These are phyloP conservation scores for Scaptomyza hsui DNA, from an alignment of 1,140 invertebrate species.

Conservation along the genomic window DNA sequence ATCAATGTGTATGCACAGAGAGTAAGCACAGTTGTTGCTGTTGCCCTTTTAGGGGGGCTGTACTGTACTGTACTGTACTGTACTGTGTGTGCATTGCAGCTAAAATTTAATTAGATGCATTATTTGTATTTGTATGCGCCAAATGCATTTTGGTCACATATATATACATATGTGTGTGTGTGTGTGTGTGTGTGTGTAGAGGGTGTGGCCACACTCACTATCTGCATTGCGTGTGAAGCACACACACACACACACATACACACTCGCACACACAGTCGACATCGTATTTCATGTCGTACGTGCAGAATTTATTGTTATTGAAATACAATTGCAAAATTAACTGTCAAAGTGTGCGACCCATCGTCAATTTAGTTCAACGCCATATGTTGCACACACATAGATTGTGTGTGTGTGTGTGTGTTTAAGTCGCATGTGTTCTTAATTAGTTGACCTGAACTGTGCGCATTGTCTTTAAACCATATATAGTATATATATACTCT, in stretches of 20 bases:
- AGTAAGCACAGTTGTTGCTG: conserved; percentile 45
- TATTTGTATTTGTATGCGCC: conserved; percentile 64
- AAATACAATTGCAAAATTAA: conserved; percentile 84
- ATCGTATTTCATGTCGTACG: conserved; percentile 67
- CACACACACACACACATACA: conserved; percentile 14
- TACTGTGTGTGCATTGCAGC: conserved; percentile 52
- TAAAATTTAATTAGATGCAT: conserved; percentile 80
- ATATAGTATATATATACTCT: not conserved
- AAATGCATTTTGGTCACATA: conserved; percentile 50
- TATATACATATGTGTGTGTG: not conserved
- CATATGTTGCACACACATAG: conserved; percentile 53
- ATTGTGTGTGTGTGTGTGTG: not conserved
- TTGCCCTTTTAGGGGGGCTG: conserved; percentile 5
- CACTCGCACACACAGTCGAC: conserved; percentile 17
- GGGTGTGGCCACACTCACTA: conserved; percentile 33
- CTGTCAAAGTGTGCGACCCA: conserved; percentile 82
- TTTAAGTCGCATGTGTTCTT: conserved; percentile 27
- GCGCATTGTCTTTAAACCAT: conserved; percentile 30
- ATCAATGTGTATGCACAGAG: conserved; percentile 80
- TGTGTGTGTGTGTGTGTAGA: not conserved
- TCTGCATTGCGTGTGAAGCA: conserved; percentile 19
- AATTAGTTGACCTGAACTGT: conserved; percentile 43
- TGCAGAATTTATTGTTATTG: conserved; percentile 82
- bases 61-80: conserved; percentile 17
- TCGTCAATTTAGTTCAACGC: conserved; percentile 62